Evolutionary conservation across 2,888 invertebrate species (phyloP), one percentile per base, ranked within the genome.

Genomic region (Melanotus villosus): DNA sequence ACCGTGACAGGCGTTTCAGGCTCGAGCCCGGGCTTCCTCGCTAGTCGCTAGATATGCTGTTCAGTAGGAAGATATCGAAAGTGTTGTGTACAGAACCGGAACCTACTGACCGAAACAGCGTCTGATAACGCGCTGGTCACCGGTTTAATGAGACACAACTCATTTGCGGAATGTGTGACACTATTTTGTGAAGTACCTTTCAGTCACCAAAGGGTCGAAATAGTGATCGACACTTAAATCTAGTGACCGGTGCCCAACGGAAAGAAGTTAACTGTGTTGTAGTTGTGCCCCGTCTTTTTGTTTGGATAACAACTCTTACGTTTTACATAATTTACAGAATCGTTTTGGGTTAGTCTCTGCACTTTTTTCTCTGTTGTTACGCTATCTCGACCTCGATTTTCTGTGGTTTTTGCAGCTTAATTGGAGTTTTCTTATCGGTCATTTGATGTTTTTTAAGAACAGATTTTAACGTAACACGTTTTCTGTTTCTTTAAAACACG

Each of bases 21-120:
- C 68, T 67, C 72, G 70, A 74, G 74, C 76, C 77, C 76, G 76
- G 76, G 75, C 76, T 72, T 73, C 71, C 71, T 72, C 70, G 73
- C 74, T 73, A 77, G 75, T 68, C 57, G 68, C 58, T 68, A 32
- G 52, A 38, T 58, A 63, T 57, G 63, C 38, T 64, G 57, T 50
- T 54, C 32, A 12, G 57, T 47, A 12, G 5, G 52, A 32, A 26
- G 30, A 32, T 10, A 18, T 30, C 16, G 12, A 30, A 26, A 50
- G 36, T 52, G 62, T 36, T 21, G 21, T 32, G 62, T 62, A 36
- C 62, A 62, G 21, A 62, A 32, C 62, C 47, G 60, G 60, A 60
- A 36, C 60, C 30, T 18, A 60, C 32, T 60, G 23, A 63, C 23
- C 47, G n/a, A n/a, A n/a, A n/a, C n/a, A 52, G 10, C 56, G 56